Conservation (phyloP, 2,888 invertebrate species). For the Heliconius hortense region DNA sequence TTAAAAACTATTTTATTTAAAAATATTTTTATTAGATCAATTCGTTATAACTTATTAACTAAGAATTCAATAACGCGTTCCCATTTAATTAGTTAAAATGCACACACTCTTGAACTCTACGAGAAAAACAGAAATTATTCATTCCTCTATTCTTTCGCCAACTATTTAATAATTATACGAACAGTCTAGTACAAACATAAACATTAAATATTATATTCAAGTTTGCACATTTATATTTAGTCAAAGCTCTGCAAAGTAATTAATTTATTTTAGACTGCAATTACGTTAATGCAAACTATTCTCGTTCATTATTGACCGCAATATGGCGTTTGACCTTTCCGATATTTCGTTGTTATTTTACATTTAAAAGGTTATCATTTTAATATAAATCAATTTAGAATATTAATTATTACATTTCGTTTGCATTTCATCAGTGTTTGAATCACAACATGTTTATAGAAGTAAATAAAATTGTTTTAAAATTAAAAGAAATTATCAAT, state of each 20-base stretch:
- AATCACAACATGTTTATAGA: neutral
- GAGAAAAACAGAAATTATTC: neutral
- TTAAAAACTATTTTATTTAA: neutral
- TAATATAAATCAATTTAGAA: neutral
- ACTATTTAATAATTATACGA: slow-evolving; percentile 10
- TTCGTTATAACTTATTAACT: neutral
- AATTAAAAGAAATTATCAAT: neutral
- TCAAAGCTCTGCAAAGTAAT: slow-evolving; percentile 8
- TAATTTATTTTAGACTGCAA: slow-evolving; percentile 28
- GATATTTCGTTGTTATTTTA: slow-evolving; percentile 7
- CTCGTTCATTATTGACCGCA: slow-evolving; percentile 29
- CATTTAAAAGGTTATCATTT: slow-evolving; percentile 11
- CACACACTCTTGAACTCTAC: neutral
- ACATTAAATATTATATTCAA: slow-evolving; percentile 9
- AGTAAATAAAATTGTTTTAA: neutral
- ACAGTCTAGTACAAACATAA: slow-evolving; percentile 16
- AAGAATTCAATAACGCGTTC: neutral
- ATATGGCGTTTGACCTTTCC: slow-evolving; percentile 20
- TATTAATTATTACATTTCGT: neutral
- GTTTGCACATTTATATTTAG: slow-evolving; percentile 16
- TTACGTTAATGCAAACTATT: slow-evolving; percentile 23
- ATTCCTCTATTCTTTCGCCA: neutral
- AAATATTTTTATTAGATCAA: slow-evolving; percentile 6
- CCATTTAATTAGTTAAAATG: slow-evolving; percentile 3
- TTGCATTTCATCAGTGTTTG: neutral